These are phyloP conservation scores for Hylaeus volcanicus DNA, from an alignment of 1,140 invertebrate species.

Conservation along the genomic window DNA sequence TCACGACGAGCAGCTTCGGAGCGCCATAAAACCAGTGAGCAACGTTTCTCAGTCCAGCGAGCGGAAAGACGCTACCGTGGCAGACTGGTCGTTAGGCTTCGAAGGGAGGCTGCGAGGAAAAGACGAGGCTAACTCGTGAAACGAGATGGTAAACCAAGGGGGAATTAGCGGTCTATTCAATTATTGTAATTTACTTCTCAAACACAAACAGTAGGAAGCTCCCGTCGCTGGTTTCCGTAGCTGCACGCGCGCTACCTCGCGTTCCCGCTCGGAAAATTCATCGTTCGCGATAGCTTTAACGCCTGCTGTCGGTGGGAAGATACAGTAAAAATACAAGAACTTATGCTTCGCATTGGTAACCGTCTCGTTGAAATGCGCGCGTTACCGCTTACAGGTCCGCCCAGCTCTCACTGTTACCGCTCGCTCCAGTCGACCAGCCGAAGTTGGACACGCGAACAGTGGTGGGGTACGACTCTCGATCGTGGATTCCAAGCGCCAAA, in stretches of 20 bases:
- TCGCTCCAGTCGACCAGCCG: no score
- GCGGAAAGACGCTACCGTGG: slow-evolving; percentile 1
- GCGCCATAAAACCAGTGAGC: background rate
- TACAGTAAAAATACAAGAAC: no score
- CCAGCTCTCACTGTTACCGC: no score
- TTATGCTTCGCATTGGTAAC: no score
- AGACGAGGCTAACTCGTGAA: slow-evolving; percentile 12
- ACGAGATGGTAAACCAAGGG: slow-evolving; percentile 51
- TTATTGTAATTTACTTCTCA: slow-evolving; percentile 80
- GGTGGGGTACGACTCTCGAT: no score
- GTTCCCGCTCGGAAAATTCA: slow-evolving; percentile 36
- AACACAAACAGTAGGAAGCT: slow-evolving; percentile 73
- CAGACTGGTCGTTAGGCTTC: background rate
- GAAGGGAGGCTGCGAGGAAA: background rate
- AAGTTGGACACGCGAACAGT: no score
- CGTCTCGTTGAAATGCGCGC: no score
- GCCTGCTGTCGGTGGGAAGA: no score
- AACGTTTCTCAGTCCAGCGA: background rate
- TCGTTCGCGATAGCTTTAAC: background rate
- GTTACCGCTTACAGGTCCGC: no score
- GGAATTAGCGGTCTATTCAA: slow-evolving; percentile 79
- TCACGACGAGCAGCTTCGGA: background rate
- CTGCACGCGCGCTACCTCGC: slow-evolving; percentile 3
- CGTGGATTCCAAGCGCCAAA: no score
- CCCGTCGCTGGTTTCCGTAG: background rate